phyloP scores from a whole-genome alignment of 2,888 invertebrate species.

The Tryphoninae sp. region DNA sequence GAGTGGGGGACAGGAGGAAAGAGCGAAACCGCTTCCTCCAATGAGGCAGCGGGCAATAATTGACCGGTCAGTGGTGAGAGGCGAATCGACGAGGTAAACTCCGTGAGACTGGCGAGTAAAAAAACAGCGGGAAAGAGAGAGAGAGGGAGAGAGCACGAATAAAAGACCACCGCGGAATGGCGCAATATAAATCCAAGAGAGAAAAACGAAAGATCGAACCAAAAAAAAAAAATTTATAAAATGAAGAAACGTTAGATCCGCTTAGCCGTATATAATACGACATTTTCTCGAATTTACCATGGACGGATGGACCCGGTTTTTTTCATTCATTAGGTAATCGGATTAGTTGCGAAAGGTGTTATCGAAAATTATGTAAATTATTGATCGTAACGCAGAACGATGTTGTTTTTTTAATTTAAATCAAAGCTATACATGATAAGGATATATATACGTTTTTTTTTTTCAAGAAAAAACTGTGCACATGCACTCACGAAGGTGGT shows the following conservation, averaged over 20 bases:
- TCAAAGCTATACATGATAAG: neutral
- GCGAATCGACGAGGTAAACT: constrained; percentile 47
- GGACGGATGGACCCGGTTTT: no score
- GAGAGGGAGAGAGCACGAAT: constrained; percentile 40
- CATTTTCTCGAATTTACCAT: no score
- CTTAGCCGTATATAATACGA: no score
- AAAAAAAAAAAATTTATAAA: no score
- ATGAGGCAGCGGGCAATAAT: constrained; percentile 58
- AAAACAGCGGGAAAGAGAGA: constrained; percentile 8
- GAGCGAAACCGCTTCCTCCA: constrained; percentile 58
- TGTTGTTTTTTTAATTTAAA: neutral
- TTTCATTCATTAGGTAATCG: no score
- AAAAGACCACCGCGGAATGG: constrained; percentile 66
- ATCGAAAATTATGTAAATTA: constrained; percentile 20
- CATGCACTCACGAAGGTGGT: constrained; percentile 55
- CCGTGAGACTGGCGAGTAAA: constrained; percentile 33
- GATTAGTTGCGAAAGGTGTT: neutral
- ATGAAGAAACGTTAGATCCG: no score
- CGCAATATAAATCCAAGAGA: neutral
- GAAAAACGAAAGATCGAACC: constrained; percentile 2
- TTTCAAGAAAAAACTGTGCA: neutral
- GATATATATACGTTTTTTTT: neutral
- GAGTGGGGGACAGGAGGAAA: constrained; percentile 29
- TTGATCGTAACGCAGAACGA: neutral
- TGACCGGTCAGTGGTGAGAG: constrained; percentile 53